Evolutionary conservation across 1,140 invertebrate genomes (phyloP), one percentile per base, ranked within the genome.

Genomic region (Agrilus planipennis): DNA sequence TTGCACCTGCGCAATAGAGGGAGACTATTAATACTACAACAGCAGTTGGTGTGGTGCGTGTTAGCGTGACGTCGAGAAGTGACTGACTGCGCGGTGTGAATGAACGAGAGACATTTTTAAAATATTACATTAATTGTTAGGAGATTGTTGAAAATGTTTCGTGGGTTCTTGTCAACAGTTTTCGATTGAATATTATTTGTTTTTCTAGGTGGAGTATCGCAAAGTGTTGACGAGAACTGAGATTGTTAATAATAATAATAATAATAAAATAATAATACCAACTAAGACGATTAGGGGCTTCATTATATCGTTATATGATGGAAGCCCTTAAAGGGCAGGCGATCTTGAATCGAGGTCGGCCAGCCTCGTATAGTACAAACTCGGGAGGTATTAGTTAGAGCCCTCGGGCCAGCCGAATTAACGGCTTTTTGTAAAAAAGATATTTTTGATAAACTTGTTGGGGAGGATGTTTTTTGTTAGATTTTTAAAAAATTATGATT

Each of bases 361-460:
- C 51, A 51, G 42, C 43, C 47, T 51, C 50, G 52, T 45, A 60
- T 55, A 60, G 58, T 60, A 60, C 58, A 60, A 60, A 57, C 51
- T 54, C 46, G 51, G 53, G 52, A 58, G 55, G 55, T 57, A 57
- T 57, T n/a, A 53, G 49, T 51, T 44, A 47, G 49, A 39, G 41
- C 43, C 39, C 44, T 30, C 9, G 19, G 34, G 17, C 19, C 16
- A n/a, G 17, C 18, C 4, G 32, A 3, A 17, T 31, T 35, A 34
- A 42, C 50, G 45, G 35, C 40, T 34, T 41, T 34, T 48, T 57
- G 50, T 58, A 55, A 55, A 60, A 55, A 54, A 57, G 60, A 58
- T 62, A 63, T 63, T 63, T 63, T 62, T 61, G 59, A 63, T 62
- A 63, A 61, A 61, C 61, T 60, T 60, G 59, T 63, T 63, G 59